These are phyloP conservation scores for Reticulitermes speratus DNA, from an alignment of 1,140 invertebrate species.

Conservation along the genomic window DNA sequence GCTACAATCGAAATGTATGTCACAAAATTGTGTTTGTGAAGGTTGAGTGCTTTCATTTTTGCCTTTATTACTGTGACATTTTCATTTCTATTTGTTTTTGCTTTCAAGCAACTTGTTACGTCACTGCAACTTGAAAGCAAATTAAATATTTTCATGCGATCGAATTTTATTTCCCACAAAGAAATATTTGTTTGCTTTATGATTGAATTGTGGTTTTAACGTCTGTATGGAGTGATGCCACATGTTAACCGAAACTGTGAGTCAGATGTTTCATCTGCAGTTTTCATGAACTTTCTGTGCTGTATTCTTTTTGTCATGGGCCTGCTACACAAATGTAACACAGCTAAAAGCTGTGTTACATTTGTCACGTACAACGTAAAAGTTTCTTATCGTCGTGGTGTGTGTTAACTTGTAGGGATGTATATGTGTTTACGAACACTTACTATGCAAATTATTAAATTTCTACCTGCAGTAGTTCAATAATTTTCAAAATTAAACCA, in stretches of 20 bases:
- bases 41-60: not conserved
- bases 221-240: not conserved
- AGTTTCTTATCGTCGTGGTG: too few relatives aligned
- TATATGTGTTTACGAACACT: too few relatives aligned
- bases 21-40: not conserved
- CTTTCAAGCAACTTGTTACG: not conserved
- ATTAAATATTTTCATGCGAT: constrained; percentile 1
- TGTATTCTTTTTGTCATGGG: too few relatives aligned
- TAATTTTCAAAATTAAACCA: too few relatives aligned
- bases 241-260: not conserved
- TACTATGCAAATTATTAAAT: too few relatives aligned
- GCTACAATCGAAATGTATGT: not conserved
- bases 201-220: not conserved
- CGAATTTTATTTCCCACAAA: not conserved
- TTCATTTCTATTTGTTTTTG: not conserved
- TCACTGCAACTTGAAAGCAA: not conserved
- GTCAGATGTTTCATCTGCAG: not conserved
- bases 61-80: not conserved
- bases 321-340: too few relatives aligned
- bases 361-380: too few relatives aligned
- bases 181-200: not conserved
- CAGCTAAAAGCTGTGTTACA: too few relatives aligned
- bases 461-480: too few relatives aligned
- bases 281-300: too few relatives aligned
- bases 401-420: too few relatives aligned